A percentile compares a stretch with the other conserved stretches of the same genome.
These are phyloP conservation scores for Stomatorhinus ivindoensis DNA, from an alignment of 2,113 vertebrate genomes.

Conservation along the genomic window DNA sequence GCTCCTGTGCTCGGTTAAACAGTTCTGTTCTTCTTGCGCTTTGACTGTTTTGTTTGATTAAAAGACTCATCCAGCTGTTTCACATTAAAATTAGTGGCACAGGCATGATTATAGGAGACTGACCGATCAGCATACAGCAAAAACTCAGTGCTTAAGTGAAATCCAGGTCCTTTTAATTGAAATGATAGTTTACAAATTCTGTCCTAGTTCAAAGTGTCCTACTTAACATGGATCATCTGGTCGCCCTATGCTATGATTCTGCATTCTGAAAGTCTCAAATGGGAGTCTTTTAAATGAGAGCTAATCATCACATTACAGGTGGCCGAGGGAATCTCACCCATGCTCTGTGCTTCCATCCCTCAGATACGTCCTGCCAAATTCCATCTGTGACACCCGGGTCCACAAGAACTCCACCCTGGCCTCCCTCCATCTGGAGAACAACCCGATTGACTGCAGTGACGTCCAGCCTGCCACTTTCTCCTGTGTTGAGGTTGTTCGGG, in stretches of 20 bases:
- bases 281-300: neutral
- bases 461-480: constrained; percentile 57
- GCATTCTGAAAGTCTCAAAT: neutral
- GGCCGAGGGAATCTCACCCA: neutral
- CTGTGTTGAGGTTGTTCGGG: constrained; percentile 52
- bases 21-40: neutral
- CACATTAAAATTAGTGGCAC: neutral
- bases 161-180: neutral
- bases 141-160: neutral
- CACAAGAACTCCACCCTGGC: constrained; percentile 55
- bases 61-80: neutral
- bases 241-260: neutral
- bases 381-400: constrained; percentile 60
- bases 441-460: constrained; percentile 53
- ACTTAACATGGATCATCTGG: neutral
- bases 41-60: neutral
- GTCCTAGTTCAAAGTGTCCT: neutral
- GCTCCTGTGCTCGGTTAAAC: neutral
- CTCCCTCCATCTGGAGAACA: constrained; percentile 67
- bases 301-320: neutral
- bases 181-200: neutral
- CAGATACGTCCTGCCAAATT: constrained; percentile 62
- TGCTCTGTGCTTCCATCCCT: neutral
- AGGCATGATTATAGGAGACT: neutral
- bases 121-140: neutral